Conservation (phyloP, 2,888 invertebrate species). For the Tryphoninae sp. region DNA sequence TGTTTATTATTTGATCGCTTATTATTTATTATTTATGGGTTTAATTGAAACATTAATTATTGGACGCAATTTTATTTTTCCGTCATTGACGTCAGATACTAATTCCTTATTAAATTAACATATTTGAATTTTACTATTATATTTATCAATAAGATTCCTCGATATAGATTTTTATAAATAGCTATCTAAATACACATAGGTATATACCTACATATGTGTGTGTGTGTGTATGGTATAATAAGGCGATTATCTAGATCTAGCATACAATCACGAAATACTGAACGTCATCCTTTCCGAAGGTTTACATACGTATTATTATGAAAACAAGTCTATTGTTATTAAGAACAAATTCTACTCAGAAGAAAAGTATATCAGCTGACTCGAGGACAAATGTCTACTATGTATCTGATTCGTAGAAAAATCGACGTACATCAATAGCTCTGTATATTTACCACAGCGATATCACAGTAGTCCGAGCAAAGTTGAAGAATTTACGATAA, state of each 20-base stretch:
- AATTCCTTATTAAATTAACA: background rate
- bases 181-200: too few species aligned
- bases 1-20: too few species aligned
- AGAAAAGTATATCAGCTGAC: background rate
- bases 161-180: too few species aligned
- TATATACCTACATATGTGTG: too few species aligned
- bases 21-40: too few species aligned
- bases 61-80: too few species aligned
- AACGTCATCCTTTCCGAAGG: background rate
- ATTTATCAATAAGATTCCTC: background rate
- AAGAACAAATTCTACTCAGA: background rate
- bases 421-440: background rate
- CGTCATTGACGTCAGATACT: background rate
- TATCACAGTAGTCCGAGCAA: too few species aligned
- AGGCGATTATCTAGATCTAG: too few species aligned
- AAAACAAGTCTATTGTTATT: background rate
- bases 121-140: background rate
- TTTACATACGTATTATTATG: background rate
- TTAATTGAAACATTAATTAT: too few species aligned
- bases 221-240: too few species aligned
- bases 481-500: too few species aligned
- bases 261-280: background rate
- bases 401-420: background rate
- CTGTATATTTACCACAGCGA: too few species aligned
- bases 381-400: background rate